Evolutionary conservation across 2,797 vertebrate species (phyloP), one percentile per base, ranked within the genome.

Genomic region (Coregonus suidteri): DNA sequence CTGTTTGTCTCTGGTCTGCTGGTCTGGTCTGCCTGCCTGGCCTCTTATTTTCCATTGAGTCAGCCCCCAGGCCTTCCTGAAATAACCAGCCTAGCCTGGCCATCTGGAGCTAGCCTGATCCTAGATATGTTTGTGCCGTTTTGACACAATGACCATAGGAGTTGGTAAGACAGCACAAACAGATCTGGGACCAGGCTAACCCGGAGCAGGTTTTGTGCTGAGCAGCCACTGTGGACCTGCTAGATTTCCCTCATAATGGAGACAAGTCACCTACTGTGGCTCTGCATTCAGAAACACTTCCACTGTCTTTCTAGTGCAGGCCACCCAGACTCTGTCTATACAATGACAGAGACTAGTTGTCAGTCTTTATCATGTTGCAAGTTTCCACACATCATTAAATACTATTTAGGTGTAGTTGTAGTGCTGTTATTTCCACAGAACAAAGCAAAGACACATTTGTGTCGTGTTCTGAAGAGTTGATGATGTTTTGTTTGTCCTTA

Each of bases 1-100:
- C 31, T 69, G 31, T 37, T 35, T 67, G 35, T 47, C 34, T 47
- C 14, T 20, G 16, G 56, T 14, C 70, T 56, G 70, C 37, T 47
- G 74, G 52, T 14, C 70, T 56, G 70, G 52, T 14, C 70, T 56
- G 70, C 37, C 64, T 77, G 52, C 66, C 37, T 62, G 47, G 77
- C 67, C 64, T 72, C 41, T 3, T 31, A 35, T 54, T 78, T 83
- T 84, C 83, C 68, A 73, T 35, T 73, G 31, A 75, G 73, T 75
- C 75, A 77, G 59, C 68, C 69, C 59, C 73, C 70, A 31, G 41
- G 25, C 25, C 70, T 67, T 72, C 30, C 74, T 78, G 18, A 79
- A 79, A 68, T 65, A 51, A 65, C 47, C 75, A 16, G 41, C 47
- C 15, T 9, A 6, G 34, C 73, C 65, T 37, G 74, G 51, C 73